Conservation (phyloP, 2,797 vertebrate species). For the Acropternis orthonyx region DNA sequence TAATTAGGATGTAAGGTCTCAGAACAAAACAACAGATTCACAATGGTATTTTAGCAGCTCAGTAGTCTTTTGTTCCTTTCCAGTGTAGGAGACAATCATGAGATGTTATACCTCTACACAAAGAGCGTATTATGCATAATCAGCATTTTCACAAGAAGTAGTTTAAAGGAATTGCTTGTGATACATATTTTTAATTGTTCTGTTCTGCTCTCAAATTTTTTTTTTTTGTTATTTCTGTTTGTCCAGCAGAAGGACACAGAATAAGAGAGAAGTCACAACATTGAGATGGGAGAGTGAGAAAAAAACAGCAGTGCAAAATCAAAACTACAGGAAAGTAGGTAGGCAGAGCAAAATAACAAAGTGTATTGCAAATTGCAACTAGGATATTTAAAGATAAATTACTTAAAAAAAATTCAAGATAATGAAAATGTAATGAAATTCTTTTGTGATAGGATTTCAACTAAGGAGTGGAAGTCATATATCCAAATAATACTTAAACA, state of each 20-base stretch:
- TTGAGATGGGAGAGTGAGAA: not conserved
- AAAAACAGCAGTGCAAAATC: not conserved
- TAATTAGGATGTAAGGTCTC: conserved; percentile 64
- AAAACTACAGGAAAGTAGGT: not conserved
- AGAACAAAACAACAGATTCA: conserved; percentile 19
- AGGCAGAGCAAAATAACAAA: not conserved
- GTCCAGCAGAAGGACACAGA: not conserved
- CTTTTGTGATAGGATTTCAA: not conserved
- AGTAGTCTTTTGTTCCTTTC: conserved; percentile 69
- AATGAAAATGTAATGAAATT: not conserved
- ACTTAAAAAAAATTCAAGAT: not conserved
- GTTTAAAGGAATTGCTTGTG: not conserved
- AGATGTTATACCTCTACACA: conserved; percentile 8
- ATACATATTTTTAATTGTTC: not conserved
- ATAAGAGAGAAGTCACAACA: not conserved
- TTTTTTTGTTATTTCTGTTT: not conserved
- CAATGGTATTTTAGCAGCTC: conserved; percentile 63
- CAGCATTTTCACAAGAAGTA: not conserved
- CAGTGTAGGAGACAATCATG: not conserved
- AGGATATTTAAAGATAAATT: not conserved
- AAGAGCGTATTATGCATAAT: conserved; percentile 7
- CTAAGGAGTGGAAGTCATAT: not conserved
- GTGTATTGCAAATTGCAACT: not conserved
- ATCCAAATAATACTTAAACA: not conserved
- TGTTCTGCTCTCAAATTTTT: not conserved